Evolutionary conservation across 1,140 invertebrate genomes (phyloP), one percentile per base, ranked within the genome.

Genomic region (Drosophila insularis): DNA sequence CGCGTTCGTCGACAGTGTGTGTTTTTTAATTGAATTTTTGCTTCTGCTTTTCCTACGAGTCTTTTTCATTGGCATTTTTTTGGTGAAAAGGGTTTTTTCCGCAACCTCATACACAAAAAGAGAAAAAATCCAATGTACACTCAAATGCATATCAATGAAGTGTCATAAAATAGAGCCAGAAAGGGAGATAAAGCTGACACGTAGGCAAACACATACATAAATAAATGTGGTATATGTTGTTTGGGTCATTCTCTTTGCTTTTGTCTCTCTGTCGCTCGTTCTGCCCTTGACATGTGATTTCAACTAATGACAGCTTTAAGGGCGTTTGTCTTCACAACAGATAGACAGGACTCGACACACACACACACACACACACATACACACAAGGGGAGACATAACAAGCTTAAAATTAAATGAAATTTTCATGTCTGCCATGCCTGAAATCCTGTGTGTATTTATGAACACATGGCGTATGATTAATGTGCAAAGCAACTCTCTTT

Each of bases 71-170:
- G n/a, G 14, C 23, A 7, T 14, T 17, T 56, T 32, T 23, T 63
- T 77, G 7, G 43, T 40, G 19, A 23, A 40, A 61, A 27, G 37
- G 35, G 17, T 27, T 61, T n/a, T 19, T 5, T 50, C 5, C 35
- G 46, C 56, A 50, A 23, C 37, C 56, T 66, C 53, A 64, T 55
- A 40, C n/a, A 67, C 59, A 81, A 31, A 31, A 31, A 31, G 27
- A 31, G 14, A 65, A 63, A 17, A 27, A 63, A 63, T 21, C 43
- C 17, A 17, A 39, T 27, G 23, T 31, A n/a, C 1, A 11, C 31
- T 35, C 54, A 75, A 82, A 87, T 87, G 84, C 89, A 87, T 87
- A 87, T 87, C 84, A 87, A 87, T 87, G 80, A 89, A 84, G 70
- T 77, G 80, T 84, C 84, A 87, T 89, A 87, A 87, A 89, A 65